These are phyloP conservation scores for Oceanites oceanicus DNA, from an alignment of 2,113 vertebrate species.

Conservation along the genomic window DNA sequence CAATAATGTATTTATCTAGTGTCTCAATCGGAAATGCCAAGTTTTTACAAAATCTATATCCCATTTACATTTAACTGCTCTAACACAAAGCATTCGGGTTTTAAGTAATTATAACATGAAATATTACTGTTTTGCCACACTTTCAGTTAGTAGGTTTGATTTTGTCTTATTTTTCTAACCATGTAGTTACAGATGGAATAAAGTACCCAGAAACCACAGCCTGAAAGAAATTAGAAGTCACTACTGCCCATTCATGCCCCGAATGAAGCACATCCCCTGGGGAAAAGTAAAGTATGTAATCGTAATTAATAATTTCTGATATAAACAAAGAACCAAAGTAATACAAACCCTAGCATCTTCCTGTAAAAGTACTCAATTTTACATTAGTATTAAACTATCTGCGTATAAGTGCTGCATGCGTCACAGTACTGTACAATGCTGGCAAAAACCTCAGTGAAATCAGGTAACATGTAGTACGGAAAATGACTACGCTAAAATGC, in stretches of 20 bases:
- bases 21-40: not conserved
- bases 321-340: not conserved
- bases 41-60: not conserved
- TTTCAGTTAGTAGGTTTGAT: not conserved
- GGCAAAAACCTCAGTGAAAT: not conserved
- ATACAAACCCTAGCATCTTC: not conserved
- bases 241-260: not conserved
- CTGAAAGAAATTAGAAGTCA: not conserved
- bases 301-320: not conserved
- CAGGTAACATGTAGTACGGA: fast-evolving
- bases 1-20: not conserved
- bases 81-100: not conserved
- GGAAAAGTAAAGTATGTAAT: not conserved
- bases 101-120: not conserved
- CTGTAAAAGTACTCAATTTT: fast-evolving
- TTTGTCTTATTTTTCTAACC: not conserved
- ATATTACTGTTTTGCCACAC: not conserved
- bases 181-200: not conserved
- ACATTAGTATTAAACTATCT: not conserved
- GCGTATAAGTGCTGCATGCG: fast-evolving
- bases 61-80: not conserved
- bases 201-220: not conserved
- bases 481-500: not conserved
- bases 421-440: not conserved
- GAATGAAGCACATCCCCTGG: not conserved